These are phyloP conservation scores for Pseudopleuronectes americanus DNA, from an alignment of 2,797 vertebrate genomes.

Conservation along the genomic window DNA sequence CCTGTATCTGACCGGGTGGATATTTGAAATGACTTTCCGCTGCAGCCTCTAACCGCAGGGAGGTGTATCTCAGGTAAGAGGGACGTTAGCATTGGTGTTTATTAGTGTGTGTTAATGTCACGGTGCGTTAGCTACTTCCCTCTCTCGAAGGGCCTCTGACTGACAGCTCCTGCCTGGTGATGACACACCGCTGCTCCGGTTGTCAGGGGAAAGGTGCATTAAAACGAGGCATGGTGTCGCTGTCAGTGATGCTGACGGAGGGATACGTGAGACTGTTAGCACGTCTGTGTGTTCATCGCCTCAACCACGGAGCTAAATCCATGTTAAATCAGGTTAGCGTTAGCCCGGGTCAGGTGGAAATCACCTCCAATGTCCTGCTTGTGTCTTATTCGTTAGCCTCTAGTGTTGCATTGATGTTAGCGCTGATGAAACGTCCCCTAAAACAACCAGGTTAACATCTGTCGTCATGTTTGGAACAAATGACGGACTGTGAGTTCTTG, in stretches of 20 bases:
- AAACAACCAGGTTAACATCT: neutral
- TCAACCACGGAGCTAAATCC: neutral
- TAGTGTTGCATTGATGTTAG: too few relatives aligned
- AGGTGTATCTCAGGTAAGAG: slow-evolving; percentile 64
- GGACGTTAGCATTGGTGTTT: neutral
- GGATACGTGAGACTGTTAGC: neutral
- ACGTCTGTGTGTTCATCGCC: neutral
- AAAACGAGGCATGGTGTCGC: neutral
- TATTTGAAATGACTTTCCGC: slow-evolving; percentile 62
- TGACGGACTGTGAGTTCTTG: slow-evolving; percentile 27
- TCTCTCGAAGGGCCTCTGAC: slow-evolving; percentile 58
- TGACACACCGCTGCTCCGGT: slow-evolving; percentile 42
- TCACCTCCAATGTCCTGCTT: neutral
- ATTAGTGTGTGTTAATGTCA: slow-evolving; percentile 43
- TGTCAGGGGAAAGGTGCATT: slow-evolving; percentile 34
- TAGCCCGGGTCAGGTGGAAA: neutral
- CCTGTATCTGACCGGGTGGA: slow-evolving; percentile 34
- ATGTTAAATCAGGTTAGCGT: neutral
- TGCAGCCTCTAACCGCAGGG: slow-evolving; percentile 31
- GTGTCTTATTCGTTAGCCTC: neutral
- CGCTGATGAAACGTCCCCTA: too few relatives aligned
- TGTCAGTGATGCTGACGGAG: neutral
- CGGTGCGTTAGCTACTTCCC: slow-evolving; percentile 60
- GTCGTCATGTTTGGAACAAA: slow-evolving; percentile 15
- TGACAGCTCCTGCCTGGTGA: slow-evolving; percentile 57